These are phyloP conservation scores for Nibea albiflora DNA, from an alignment of 2,113 vertebrate genomes.

Conservation along the genomic window DNA sequence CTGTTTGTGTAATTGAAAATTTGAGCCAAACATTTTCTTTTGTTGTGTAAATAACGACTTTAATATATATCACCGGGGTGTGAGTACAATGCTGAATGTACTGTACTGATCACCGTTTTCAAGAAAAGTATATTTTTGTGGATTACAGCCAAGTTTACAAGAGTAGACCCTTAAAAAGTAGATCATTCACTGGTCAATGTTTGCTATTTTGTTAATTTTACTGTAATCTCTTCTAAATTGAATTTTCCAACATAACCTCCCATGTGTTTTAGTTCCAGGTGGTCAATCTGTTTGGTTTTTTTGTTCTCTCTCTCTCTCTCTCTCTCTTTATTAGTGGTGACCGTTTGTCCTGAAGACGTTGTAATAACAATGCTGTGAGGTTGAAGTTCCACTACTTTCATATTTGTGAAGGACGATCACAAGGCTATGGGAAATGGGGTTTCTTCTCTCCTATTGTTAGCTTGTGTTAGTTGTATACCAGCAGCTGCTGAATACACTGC, in stretches of 20 bases:
- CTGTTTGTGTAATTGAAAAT: slow-evolving; percentile 94
- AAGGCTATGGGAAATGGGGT: slow-evolving; percentile 70
- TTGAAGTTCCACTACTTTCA: slow-evolving; percentile 86
- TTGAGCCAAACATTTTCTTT: slow-evolving; percentile 95
- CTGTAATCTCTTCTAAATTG: slow-evolving; percentile 93
- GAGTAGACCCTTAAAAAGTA: slow-evolving; percentile 94
- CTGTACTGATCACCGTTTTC: slow-evolving; percentile 93
- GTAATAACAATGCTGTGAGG: slow-evolving; percentile 91
- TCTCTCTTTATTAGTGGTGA: slow-evolving; percentile 91
- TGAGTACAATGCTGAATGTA: slow-evolving; percentile 90
- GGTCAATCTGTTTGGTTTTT: slow-evolving; percentile 59
- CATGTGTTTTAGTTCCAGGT: slow-evolving; percentile 84
- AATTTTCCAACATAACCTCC: slow-evolving; percentile 86
- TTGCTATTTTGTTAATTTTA: slow-evolving; percentile 96
- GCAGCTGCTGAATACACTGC: slow-evolving; percentile 83
- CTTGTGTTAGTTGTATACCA: slow-evolving; percentile 65
- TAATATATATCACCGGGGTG: slow-evolving; percentile 96
- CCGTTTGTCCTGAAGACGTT: slow-evolving; percentile 90
- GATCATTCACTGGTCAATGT: slow-evolving; percentile 96
- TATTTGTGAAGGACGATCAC: slow-evolving; percentile 82
- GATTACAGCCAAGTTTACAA: slow-evolving; percentile 96
- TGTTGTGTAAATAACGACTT: slow-evolving; percentile 97
- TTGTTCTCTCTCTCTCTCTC: too few relatives aligned
- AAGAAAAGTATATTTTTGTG: slow-evolving; percentile 98
- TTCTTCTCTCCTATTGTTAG: slow-evolving; percentile 61